phyloP scores from a whole-genome alignment of 2,888 invertebrate species.

The Hecatera dysodea region DNA sequence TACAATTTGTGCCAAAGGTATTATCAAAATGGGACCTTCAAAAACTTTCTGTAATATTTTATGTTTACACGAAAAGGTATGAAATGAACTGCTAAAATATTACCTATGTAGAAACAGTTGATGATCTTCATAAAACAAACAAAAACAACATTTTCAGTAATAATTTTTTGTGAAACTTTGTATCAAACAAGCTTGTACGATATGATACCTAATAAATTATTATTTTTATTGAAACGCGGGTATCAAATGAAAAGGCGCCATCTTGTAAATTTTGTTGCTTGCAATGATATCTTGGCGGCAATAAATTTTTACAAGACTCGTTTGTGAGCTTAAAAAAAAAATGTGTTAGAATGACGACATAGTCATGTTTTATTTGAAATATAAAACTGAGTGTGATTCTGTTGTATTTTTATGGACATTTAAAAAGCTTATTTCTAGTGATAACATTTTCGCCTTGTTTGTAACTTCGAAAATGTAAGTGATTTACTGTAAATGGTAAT shows the following conservation, averaged over 20 bases:
- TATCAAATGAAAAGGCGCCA: slow-evolving; percentile 25
- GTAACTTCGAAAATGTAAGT: neutral
- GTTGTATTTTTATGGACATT: slow-evolving; percentile 39
- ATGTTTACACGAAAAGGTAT: neutral
- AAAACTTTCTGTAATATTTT: slow-evolving; percentile 16
- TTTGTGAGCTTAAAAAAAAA: slow-evolving; percentile 47
- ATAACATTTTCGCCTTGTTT: slow-evolving; percentile 2
- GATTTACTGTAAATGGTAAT: neutral
- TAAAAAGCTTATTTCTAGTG: slow-evolving; percentile 22
- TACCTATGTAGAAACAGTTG: neutral
- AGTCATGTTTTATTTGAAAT: slow-evolving; percentile 52
- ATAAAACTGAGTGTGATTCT: slow-evolving; percentile 43
- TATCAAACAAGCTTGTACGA: neutral
- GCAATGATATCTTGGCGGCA: slow-evolving; percentile 43
- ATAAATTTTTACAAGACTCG: slow-evolving; percentile 47
- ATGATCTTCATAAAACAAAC: neutral
- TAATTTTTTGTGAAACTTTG: neutral
- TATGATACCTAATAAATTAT: slow-evolving; percentile 29
- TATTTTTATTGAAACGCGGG: slow-evolving; percentile 39
- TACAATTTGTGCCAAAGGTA: neutral
- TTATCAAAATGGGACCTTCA: neutral
- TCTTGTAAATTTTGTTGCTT: slow-evolving; percentile 38
- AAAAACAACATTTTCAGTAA: neutral
- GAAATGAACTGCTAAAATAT: neutral
- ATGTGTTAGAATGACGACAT: slow-evolving; percentile 25